A percentile compares a stretch with the other conserved stretches of the same genome.
Evolutionary conservation across 2,888 invertebrate species (phyloP).

Genomic region (Anarsia innoxiella): DNA sequence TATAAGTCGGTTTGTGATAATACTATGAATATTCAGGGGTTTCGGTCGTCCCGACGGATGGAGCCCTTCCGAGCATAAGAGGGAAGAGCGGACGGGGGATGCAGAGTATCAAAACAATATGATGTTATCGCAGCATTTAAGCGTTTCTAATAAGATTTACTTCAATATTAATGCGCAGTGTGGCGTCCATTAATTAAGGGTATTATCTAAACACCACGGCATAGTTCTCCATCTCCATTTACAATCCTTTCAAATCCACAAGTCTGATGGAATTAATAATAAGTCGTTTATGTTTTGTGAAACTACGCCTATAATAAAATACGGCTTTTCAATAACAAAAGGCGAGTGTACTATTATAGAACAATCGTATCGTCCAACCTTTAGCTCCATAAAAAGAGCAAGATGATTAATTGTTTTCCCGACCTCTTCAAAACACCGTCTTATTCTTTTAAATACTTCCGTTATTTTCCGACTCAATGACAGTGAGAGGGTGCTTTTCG

Average conservation of each 20-base stretch:
- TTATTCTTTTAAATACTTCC: slow-evolving; percentile 72
- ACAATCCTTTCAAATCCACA: slow-evolving; percentile 34
- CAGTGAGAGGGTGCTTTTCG: slow-evolving; percentile 61
- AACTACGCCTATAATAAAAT: slow-evolving; percentile 34
- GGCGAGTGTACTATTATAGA: slow-evolving; percentile 59
- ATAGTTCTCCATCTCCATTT: slow-evolving; percentile 42
- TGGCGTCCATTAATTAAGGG: slow-evolving; percentile 67
- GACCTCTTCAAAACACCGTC: slow-evolving; percentile 72
- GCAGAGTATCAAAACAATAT: slow-evolving; percentile 71
- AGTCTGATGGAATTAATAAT: too few species aligned
- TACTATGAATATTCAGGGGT: slow-evolving; percentile 69
- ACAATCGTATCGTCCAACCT: slow-evolving; percentile 68
- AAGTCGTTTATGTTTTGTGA: too few species aligned
- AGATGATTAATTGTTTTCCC: slow-evolving; percentile 72
- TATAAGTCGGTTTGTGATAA: slow-evolving; percentile 65
- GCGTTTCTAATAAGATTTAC: slow-evolving; percentile 73
- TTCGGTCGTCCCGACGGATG: slow-evolving; percentile 59
- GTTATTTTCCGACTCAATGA: slow-evolving; percentile 71
- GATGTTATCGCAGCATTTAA: slow-evolving; percentile 72
- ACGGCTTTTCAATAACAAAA: slow-evolving; percentile 48
- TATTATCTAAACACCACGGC: slow-evolving; percentile 59
- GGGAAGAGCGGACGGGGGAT: slow-evolving; percentile 67
- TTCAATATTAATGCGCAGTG: slow-evolving; percentile 73
- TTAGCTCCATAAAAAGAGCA: slow-evolving; percentile 60
- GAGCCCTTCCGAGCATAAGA: slow-evolving; percentile 69